Percentiles rank a stretch among this genome's conserved stretches.
phyloP scores from a whole-genome alignment of 2,113 vertebrate species.

The Lamprotornis superbus region DNA sequence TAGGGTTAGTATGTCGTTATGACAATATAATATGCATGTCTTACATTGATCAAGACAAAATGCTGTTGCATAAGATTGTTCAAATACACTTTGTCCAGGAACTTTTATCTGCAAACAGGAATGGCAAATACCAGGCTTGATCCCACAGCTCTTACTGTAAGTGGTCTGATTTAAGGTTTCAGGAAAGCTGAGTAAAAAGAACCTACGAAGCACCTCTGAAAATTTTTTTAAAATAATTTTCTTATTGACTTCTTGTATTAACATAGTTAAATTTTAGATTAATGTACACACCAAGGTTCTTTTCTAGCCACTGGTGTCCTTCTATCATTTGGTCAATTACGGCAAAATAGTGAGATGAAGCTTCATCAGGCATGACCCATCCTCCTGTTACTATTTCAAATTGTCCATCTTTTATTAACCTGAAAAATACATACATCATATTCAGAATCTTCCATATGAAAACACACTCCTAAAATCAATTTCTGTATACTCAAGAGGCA shows the following conservation, averaged over 20 bases:
- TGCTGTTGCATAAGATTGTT: neutral
- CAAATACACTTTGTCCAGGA: neutral
- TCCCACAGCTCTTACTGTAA: neutral
- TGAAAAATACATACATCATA: conserved; percentile 46
- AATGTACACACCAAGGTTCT: conserved; percentile 79
- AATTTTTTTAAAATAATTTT: neutral
- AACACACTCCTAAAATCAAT: neutral
- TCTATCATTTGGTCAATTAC: conserved; percentile 91
- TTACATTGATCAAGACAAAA: neutral
- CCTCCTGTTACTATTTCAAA: conserved; percentile 93
- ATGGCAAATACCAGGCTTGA: neutral
- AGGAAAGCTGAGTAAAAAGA: neutral
- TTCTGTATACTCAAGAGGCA: neutral
- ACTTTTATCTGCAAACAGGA: neutral
- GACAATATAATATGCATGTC: neutral
- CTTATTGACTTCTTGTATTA: neutral
- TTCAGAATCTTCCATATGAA: neutral
- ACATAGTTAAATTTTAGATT: neutral
- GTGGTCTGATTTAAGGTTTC: neutral
- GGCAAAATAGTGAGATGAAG: conserved; percentile 86
- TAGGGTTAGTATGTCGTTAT: neutral
- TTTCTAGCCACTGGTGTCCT: conserved; percentile 93
- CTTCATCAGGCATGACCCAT: conserved; percentile 96
- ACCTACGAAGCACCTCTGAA: neutral
- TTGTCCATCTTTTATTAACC: conserved; percentile 83